Evolutionary conservation across 1,140 invertebrate genomes (phyloP), one percentile per base, ranked within the genome.

Genomic region (Caenorhabditis briggsae): DNA sequence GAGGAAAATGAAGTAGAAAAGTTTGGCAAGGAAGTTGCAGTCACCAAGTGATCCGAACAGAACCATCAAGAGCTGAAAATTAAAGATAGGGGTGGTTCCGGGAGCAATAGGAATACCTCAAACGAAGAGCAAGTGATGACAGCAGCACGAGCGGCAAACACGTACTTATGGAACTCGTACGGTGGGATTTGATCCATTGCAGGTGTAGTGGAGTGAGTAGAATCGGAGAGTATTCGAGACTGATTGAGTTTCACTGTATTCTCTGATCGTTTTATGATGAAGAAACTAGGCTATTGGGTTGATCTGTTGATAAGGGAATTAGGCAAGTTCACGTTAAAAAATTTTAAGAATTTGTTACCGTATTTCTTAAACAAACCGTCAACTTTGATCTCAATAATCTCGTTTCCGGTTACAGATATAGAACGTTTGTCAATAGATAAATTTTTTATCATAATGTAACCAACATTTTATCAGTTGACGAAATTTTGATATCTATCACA

Each of bases 171-270:
- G 70, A 53, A 78, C 43, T 78, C 70, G 70, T 78, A 78, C 70
- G 70, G 70, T 78, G 70, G 70, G 70, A 78, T 78, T 78, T 78
- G 70, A 78, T 78, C 70, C 70, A 78, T 78, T 78, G 70, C 70
- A 50, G 70, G n/a, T 33, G 33, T 78, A 50, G 70, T 78, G 46
- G 70, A 78, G 70, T 78, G 70, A 50, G 70, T 78, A 78, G 70
- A 78, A 78, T 14, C 70, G 70, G 70, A 50, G 70, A 43, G 48
- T 46, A 46, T 53, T 46, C 46, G n/a, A 78, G 70, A 78, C 70
- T 78, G 70, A 78, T 78, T 78, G 6, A 46, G 6, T 50, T 25
- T 50, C n/a, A 20, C 33, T 33, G 33, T 33, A 3, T 23, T 20
- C 50, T 78, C 14, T 46, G 46, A 12, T 11, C 14, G 12, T 53